A percentile compares a stretch with the other conserved stretches of the same genome.
Evolutionary conservation across 2,797 vertebrate species (phyloP).

Genomic region (Melanotaenia boesemani): DNA sequence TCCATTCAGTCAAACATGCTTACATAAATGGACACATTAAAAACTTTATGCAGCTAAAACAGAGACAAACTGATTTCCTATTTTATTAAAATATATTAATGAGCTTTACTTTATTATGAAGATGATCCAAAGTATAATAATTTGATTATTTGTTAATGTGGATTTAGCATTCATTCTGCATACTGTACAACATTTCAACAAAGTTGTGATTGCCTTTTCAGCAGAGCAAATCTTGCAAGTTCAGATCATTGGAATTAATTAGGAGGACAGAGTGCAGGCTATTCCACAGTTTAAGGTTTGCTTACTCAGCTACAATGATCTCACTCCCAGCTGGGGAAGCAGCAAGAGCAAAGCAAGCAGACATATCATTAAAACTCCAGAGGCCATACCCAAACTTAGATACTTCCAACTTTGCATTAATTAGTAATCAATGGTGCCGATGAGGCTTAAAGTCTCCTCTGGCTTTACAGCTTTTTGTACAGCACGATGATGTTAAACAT

Average conservation of each 20-base stretch:
- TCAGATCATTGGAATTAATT: constrained; percentile 21
- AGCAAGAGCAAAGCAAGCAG: constrained; percentile 28
- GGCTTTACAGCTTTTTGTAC: constrained; percentile 16
- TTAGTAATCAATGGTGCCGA: neutral
- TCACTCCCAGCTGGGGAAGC: constrained; percentile 27
- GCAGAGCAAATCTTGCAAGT: constrained; percentile 7
- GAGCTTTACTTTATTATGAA: neutral
- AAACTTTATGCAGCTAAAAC: neutral
- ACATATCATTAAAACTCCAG: constrained; percentile 41
- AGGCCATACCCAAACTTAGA: neutral
- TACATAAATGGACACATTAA: neutral
- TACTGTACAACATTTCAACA: too few species aligned
- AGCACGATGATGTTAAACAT: neutral
- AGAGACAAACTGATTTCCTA: neutral
- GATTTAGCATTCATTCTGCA: too few species aligned
- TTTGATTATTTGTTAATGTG: too few species aligned
- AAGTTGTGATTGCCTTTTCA: too few species aligned
- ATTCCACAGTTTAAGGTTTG: constrained; percentile 37
- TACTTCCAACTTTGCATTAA: constrained; percentile 4
- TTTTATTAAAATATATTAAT: neutral
- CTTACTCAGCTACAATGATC: constrained; percentile 40
- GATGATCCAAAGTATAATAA: neutral
- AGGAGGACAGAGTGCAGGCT: constrained; percentile 12
- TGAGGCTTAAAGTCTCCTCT: constrained; percentile 8
- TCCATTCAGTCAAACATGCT: neutral